Percentiles rank a stretch among this genome's conserved stretches.
Evolutionary conservation across 1,140 invertebrate genomes (phyloP).

Genomic region (Drosophila ohnishii): DNA sequence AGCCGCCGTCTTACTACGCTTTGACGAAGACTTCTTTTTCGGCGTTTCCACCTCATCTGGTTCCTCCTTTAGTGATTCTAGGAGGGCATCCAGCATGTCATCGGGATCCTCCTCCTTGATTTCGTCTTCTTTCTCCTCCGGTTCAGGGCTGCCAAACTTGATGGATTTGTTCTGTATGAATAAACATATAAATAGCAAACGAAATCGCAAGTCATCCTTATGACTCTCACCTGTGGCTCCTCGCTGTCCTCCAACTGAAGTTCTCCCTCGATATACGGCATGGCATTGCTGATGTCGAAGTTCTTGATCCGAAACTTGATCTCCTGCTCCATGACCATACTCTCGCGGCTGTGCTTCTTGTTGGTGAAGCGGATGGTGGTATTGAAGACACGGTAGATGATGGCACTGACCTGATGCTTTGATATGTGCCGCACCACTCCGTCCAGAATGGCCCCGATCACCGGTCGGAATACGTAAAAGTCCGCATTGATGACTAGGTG

Average conservation of each 20-base stretch:
- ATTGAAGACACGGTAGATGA: conserved; percentile 81
- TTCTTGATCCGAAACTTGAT: conserved; percentile 77
- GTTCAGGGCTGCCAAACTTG: conserved; percentile 39
- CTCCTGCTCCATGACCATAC: conserved; percentile 67
- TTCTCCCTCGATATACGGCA: conserved; percentile 82
- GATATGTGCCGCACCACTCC: conserved; percentile 80
- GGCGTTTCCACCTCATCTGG: conserved; percentile 17
- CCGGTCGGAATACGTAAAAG: conserved; percentile 86
- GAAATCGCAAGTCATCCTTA: not conserved
- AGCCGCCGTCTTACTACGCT: conserved; percentile 46
- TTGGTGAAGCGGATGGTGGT: conserved; percentile 72
- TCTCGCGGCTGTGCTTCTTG: conserved; percentile 40
- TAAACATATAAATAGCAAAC: not conserved
- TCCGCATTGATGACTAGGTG: conserved; percentile 84
- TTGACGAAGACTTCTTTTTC: conserved; percentile 24
- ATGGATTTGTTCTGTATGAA: conserved; percentile 41
- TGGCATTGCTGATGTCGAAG: conserved; percentile 69
- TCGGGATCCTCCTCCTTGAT: conserved; percentile 27
- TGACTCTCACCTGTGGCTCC: conserved; percentile 26
- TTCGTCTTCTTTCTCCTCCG: conserved; percentile 13
- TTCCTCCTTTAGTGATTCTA: conserved; percentile 55
- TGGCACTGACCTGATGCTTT: conserved; percentile 68
- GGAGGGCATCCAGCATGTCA: conserved; percentile 60
- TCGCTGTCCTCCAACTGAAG: conserved; percentile 45
- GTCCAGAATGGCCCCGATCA: conserved; percentile 82